phyloP scores from a whole-genome alignment of 2,797 vertebrate genomes.

The Iguana delicatissima region DNA sequence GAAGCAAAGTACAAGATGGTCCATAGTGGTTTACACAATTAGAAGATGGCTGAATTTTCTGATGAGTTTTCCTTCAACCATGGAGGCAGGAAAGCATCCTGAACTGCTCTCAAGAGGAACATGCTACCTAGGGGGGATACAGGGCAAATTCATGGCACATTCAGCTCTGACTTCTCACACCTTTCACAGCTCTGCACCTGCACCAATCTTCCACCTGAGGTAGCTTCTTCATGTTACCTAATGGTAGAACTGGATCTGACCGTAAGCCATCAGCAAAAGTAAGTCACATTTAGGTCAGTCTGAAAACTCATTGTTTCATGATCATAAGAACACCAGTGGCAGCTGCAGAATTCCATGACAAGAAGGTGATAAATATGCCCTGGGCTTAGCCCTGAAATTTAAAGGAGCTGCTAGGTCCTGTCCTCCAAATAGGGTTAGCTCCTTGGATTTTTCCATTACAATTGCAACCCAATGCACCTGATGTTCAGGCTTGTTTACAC shows the following conservation, averaged over 20 bases:
- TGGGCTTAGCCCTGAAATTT: too few species aligned
- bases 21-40: neutral
- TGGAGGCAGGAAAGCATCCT: neutral
- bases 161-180: neutral
- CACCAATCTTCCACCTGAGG: too few species aligned
- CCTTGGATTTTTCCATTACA: too few species aligned
- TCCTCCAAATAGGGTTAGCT: too few species aligned
- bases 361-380: too few species aligned
- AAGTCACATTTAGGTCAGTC: neutral
- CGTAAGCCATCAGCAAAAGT: neutral
- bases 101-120: neutral
- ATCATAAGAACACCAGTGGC: neutral
- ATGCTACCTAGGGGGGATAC: neutral
- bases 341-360: too few species aligned
- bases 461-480: too few species aligned
- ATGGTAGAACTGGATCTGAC: too few species aligned
- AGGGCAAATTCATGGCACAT: neutral
- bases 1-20: neutral
- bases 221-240: too few species aligned
- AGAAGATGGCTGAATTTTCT: neutral
- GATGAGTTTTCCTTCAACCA: too few species aligned
- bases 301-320: neutral
- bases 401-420: too few species aligned
- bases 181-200: too few species aligned
- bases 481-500: neutral